Evolutionary conservation across 2,888 invertebrate genomes (phyloP), one percentile per base, ranked within the genome.

Genomic region (Drosophila austrosaltans): DNA sequence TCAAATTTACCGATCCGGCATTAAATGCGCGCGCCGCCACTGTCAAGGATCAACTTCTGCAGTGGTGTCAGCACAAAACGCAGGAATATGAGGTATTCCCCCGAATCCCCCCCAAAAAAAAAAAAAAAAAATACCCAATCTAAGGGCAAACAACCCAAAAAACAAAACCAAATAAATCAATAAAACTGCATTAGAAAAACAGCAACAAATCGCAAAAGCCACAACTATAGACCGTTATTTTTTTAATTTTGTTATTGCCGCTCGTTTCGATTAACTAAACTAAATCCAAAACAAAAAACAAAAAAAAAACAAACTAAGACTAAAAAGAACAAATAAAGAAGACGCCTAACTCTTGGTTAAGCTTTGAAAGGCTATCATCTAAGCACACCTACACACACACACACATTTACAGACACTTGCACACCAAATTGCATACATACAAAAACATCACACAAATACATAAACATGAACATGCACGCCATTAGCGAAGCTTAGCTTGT

Each of bases 61-160:
- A 96, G 93, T 99, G 99, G 99, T 97, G 97, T 94, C 97, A 97
- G 94, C 96, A 96, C 94, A 98, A 98, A 95, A 98, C 98, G 91
- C 96, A 96, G 94, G 98, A 97, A 94, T 99, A 99, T 94, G 96
- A 98, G 96, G 98, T 98, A 96, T 89, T 87, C 76, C 53, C 32
- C 54, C 53, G 36, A 62, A 22, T 36, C 22, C 48, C 44, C 48
- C 48, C 20, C 4, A 36, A 36, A 36, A 16, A 16, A 16, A 16
- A 16, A 16, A 16, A 16, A 16, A 16, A 16, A 16, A 16, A 16
- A 16, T 16, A 22, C 48, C 22, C 22, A 48, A 40, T n/a, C 10
- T 25, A 22, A 22, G 20, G 7, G 16, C 48, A 48, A 48, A 86
- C 65, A 79, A 78, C 73, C 76, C 78, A 76, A 66, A 82, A 64